A percentile compares a stretch with the other conserved stretches of the same genome.
These are phyloP conservation scores for Sus scrofa DNA, from an alignment of 2,113 vertebrate species.

Conservation along the genomic window T2T-Sscrofa CM000819.6:133600501-133601000, in stretches of 20 bases:
- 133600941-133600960: not conserved
- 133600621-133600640: not conserved
- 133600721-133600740: not conserved
- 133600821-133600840: not conserved
- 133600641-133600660: not conserved
- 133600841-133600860: not conserved
- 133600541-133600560: not conserved
- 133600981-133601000: not conserved
- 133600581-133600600: not conserved
- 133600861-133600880: not conserved
- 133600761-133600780: not conserved
- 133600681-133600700: not conserved
- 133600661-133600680: conserved; percentile 35
- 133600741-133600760: not conserved
- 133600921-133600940: not conserved
- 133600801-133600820: not conserved
- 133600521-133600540: not conserved
- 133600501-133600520: not conserved
- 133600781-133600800: not conserved
- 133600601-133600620: not conserved
- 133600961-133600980: not conserved
- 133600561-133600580: not conserved
- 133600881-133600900: not conserved
- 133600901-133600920: not conserved
- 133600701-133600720: not conserved